These are phyloP conservation scores for human DNA, from an alignment of 2,113 vertebrate genomes.

Conservation along the genomic window DNA sequence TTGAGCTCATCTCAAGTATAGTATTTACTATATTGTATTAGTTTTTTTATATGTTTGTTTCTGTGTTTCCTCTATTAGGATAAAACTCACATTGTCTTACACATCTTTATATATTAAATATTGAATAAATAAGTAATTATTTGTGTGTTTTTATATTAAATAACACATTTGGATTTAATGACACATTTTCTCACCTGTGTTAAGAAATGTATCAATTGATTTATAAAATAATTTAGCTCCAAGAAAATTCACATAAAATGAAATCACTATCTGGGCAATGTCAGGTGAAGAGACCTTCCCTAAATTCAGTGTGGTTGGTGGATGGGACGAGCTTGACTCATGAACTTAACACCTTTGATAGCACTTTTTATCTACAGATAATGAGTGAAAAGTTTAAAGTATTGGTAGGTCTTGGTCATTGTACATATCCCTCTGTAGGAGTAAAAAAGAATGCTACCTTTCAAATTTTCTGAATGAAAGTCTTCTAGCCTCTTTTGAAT, in stretches of 20 bases:
- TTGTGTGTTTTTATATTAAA: neutral
- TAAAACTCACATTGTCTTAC: neutral
- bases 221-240: neutral
- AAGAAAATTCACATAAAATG: constrained; percentile 13
- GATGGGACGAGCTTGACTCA: constrained; percentile 35
- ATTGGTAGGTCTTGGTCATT: neutral
- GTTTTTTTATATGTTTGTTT: neutral
- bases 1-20: neutral
- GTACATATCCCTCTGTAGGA: neutral
- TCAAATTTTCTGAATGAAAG: neutral
- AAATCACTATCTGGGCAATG: constrained; percentile 45
- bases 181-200: neutral
- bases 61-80: neutral
- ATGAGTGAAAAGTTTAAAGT: neutral
- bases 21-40: neutral
- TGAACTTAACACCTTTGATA: neutral
- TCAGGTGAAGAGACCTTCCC: constrained; percentile 39
- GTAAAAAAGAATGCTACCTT: neutral
- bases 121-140: neutral
- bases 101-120: neutral
- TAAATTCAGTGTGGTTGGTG: constrained; percentile 33
- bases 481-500: neutral
- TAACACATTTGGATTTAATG: neutral
- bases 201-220: constrained; percentile 2
- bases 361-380: neutral